Percentiles rank a stretch among this genome's conserved stretches.
phyloP scores from a whole-genome alignment of 1,140 invertebrate genomes.

The Phymorhynchus buccinoides region DNA sequence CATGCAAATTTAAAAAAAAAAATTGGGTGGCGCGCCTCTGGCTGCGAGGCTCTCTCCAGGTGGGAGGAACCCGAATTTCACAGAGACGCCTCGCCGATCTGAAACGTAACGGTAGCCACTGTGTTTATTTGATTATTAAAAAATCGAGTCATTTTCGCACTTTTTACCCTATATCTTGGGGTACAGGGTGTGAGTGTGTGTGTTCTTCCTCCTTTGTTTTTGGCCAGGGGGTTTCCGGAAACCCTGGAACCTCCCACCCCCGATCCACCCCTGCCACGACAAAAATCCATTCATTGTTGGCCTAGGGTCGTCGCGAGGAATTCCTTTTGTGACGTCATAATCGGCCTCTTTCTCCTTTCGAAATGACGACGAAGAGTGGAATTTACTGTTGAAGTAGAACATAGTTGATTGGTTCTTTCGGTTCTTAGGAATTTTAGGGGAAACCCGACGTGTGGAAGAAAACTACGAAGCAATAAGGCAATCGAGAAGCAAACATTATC shows the following conservation, averaged over 20 bases:
- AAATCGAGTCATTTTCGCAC: background rate
- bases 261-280: background rate
- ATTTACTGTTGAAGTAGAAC: background rate
- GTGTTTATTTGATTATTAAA: too few species aligned
- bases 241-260: background rate
- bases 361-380: constrained; percentile 30
- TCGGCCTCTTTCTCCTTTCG: background rate
- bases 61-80: too few species aligned
- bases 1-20: too few species aligned
- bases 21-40: too few species aligned
- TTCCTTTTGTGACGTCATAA: constrained; percentile 41
- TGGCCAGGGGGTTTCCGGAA: background rate
- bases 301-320: too few species aligned
- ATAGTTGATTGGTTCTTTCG: constrained; percentile 34
- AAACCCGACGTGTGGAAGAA: constrained; percentile 7
- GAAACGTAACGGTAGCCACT: too few species aligned
- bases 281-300: background rate
- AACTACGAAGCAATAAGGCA: background rate
- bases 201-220: background rate
- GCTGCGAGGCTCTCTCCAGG: too few species aligned
- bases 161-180: background rate
- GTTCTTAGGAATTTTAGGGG: constrained; percentile 32
- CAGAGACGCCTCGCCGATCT: too few species aligned
- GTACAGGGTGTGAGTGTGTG: too few species aligned
- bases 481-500: too few species aligned